Conservation (phyloP, 2,888 invertebrate species). For the Cecidostiba fungosa region DNA sequence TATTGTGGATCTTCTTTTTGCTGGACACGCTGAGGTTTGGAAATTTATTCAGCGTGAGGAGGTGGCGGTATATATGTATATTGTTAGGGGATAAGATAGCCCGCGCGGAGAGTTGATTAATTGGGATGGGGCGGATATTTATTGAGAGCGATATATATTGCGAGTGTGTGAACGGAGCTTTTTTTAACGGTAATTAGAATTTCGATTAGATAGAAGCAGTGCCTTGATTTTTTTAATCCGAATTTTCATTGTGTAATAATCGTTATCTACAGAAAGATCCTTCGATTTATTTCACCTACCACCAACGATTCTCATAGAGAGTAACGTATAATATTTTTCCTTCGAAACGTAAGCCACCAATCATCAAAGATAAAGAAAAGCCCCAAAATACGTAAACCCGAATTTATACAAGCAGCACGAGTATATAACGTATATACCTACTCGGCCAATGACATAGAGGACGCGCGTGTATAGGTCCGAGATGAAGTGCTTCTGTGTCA, state of each 20-base stretch:
- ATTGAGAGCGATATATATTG: background rate
- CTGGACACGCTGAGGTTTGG: background rate
- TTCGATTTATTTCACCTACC: background rate
- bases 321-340: no score
- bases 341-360: background rate
- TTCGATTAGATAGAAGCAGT: no score
- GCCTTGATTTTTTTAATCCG: no score
- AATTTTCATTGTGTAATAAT: no score
- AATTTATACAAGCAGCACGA: background rate
- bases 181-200: background rate
- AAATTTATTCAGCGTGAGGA: background rate
- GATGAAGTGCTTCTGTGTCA: constrained; percentile 63
- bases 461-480: constrained; percentile 40
- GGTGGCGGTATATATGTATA: background rate
- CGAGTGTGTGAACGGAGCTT: background rate
- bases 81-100: constrained; percentile 11
- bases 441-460: constrained; percentile 40
- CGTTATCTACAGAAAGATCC: background rate
- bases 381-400: background rate
- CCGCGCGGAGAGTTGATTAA: background rate
- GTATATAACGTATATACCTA: background rate
- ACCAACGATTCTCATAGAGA: background rate
- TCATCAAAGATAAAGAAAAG: background rate
- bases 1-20: background rate
- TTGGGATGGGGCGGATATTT: background rate